phyloP scores from a whole-genome alignment of 2,797 vertebrate genomes.

The Echiichthys vipera region DNA sequence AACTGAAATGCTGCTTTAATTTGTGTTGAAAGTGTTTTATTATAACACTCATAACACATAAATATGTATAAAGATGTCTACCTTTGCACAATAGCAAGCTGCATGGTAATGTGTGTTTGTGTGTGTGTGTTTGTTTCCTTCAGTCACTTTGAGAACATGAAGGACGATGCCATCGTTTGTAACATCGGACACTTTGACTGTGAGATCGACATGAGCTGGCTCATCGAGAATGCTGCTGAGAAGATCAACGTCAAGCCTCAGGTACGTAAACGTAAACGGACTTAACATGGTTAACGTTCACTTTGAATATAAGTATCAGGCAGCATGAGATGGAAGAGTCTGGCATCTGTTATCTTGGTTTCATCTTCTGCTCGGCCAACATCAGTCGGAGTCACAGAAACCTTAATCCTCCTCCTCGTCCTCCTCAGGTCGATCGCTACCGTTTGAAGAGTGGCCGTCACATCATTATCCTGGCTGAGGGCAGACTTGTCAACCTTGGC shows the following conservation, averaged over 20 bases:
- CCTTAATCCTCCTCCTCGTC: background rate
- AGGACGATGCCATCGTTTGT: slow-evolving; percentile 96
- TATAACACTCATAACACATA: too few relatives aligned
- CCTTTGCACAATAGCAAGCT: background rate
- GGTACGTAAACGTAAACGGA: slow-evolving; percentile 75
- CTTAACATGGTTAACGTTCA: too few relatives aligned
- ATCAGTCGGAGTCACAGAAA: background rate
- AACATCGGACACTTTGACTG: slow-evolving; percentile 99
- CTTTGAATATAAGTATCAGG: too few relatives aligned
- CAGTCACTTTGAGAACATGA: slow-evolving; percentile 98
- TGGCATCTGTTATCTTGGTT: too few relatives aligned
- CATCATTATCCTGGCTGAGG: slow-evolving; percentile 94
- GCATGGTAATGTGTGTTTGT: background rate
- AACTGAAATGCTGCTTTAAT: background rate
- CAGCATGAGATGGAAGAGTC: too few relatives aligned
- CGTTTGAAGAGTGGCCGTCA: slow-evolving; percentile 89
- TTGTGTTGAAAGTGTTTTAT: too few relatives aligned
- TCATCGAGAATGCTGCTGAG: slow-evolving; percentile 89
- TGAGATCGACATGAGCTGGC: slow-evolving; percentile 97
- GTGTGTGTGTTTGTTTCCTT: background rate
- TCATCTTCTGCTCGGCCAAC: too few relatives aligned
- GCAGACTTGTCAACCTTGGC: slow-evolving; percentile 95
- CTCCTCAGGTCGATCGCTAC: slow-evolving; percentile 93
- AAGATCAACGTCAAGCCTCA: slow-evolving; percentile 96
- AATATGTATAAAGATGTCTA: background rate